Percentiles rank a stretch among this genome's conserved stretches.
phyloP scores from a whole-genome alignment of 2,113 vertebrate genomes.

The Gallinago paraguaiae region DNA sequence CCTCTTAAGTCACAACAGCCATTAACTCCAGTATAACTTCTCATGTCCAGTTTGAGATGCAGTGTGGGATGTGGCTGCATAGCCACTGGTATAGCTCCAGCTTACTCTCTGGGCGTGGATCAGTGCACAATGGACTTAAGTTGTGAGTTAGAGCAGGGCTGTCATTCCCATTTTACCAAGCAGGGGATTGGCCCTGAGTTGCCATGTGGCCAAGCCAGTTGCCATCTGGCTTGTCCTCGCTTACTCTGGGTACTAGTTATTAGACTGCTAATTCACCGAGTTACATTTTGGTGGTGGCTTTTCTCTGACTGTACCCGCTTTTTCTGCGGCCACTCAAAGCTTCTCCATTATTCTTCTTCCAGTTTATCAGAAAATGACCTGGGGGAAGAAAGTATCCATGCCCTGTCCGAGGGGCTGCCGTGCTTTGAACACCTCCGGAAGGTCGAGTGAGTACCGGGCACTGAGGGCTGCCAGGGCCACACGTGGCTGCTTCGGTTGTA shows the following conservation, averaged over 20 bases:
- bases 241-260: background rate
- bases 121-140: background rate
- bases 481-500: background rate
- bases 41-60: background rate
- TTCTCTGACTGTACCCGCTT: background rate
- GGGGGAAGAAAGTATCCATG: constrained; percentile 49
- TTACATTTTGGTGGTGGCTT: accelerated
- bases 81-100: background rate
- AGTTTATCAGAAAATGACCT: constrained; percentile 86
- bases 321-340: background rate
- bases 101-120: background rate
- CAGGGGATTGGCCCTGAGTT: background rate
- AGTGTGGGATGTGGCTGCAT: background rate
- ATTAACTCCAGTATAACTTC: background rate
- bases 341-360: background rate
- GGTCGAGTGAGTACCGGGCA: constrained; percentile 78
- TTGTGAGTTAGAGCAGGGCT: background rate
- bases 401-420: constrained; percentile 68
- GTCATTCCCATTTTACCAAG: background rate
- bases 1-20: background rate
- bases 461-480: background rate
- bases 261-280: background rate
- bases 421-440: constrained; percentile 73
- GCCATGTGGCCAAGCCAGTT: too few species aligned
- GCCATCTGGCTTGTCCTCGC: background rate